Base-by-base conservation (phyloP, 2,113 vertebrate genomes). In the Gnathonemus echidnorhynchus region DNA sequence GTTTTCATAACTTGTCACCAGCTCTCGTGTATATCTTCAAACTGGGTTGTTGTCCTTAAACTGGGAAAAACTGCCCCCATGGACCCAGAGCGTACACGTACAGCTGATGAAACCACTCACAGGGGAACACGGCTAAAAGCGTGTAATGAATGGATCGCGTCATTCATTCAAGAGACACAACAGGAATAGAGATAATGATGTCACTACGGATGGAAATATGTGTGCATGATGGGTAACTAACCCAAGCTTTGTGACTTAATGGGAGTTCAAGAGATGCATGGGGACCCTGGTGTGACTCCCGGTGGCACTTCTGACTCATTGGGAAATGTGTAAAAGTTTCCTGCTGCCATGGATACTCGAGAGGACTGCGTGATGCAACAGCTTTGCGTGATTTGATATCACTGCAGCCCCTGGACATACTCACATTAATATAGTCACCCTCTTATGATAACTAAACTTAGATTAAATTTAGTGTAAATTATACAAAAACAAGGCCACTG, bases 141-240 rank as follows among this genome's bases (percentile, higher is more conserved):
- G 80, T 91, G 90, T 95, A 95, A 95, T 95, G 93, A 94, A 94
- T 89, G 92, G 90, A 91, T 92, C 85, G 89, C 90, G 86, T 17
- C 39, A 13, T 62, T 42, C 77, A 92, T 86, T 92, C 88, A 91
- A 86, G 77, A 87, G 90, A 91, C 91, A 91, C 91, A 90, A 91
- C 91, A 94, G 92, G 93, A 94, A 95, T 94, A 94, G 92, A 94
- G 93, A 94, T 95, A 95, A 95, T 95, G 94, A 95, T 95, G 94
- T 92, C 93, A 92, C 94, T 48, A 19, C 88, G 93, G 94, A 91
- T 93, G 92, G 90, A 91, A 90, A 46, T 88, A 85, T 94, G 94
- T 93, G 94, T 94, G 92, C 91, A 92, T 91, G 90, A 91, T 92
- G 89, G 88, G 91, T 91, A 91, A 89, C 88, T 77, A 87, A 91